phyloP scores from a whole-genome alignment of 2,113 vertebrate species.

The Cinclus mexicanus region DNA sequence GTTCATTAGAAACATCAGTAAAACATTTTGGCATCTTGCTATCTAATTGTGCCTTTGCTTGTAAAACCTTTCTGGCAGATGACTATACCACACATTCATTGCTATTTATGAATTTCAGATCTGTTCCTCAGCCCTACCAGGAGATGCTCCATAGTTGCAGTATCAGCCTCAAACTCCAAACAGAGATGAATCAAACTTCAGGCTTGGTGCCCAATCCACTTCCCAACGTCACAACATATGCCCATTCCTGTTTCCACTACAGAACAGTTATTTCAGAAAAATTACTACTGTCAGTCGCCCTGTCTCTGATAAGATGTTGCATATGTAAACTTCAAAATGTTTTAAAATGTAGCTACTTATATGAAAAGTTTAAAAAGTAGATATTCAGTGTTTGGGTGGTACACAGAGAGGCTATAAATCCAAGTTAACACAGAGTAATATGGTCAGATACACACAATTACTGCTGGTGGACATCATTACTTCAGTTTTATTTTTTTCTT shows the following conservation, averaged over 20 bases:
- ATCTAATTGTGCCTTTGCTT: not conserved
- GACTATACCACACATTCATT: fast-evolving
- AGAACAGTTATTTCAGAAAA: not conserved
- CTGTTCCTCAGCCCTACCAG: not conserved
- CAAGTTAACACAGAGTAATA: not conserved
- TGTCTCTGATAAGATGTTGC: not conserved
- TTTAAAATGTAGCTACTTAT: not conserved
- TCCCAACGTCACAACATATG: not conserved
- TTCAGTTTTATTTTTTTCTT: not conserved
- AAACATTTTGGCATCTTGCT: not conserved
- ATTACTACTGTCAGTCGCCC: not conserved
- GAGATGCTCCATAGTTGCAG: not conserved
- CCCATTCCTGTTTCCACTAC: not conserved
- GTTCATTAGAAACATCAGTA: not conserved
- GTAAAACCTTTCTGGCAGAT: not conserved
- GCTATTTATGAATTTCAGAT: not conserved
- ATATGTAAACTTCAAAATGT: not conserved
- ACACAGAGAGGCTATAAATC: not conserved
- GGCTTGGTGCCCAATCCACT: not conserved
- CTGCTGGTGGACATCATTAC: not conserved
- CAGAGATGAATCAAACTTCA: not conserved
- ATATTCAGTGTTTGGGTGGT: not conserved
- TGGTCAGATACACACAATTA: fast-evolving
- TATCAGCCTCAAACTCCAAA: not conserved
- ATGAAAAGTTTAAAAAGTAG: not conserved